Evolutionary conservation across 2,888 invertebrate species (phyloP), one percentile per base, ranked within the genome.

Genomic region (Pachliopta kotzebuea): DNA sequence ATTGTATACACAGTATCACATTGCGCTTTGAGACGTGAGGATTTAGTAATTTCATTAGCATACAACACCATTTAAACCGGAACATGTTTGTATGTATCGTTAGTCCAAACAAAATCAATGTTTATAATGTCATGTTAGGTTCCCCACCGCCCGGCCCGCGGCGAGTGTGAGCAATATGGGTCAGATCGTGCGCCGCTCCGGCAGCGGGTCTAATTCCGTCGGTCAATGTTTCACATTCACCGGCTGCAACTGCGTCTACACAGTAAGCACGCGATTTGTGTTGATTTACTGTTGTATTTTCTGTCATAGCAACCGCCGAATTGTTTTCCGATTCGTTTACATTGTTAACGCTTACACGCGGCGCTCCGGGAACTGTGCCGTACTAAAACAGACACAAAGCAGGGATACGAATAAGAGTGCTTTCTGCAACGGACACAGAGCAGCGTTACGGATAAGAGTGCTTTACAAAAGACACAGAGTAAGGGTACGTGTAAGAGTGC

Each of bases 131-230:
- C 14, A 2, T 37, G 11, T 37, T 14, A 14, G 11, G 11, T 37
- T 37, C 14, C 37, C 14, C 37, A 14, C 1, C 3, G 37, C 37
- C 11, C 0, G 4, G 49, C 9, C 8, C 6, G 49, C 49, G 9
- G 49, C 20, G 20, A 20, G 6, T n/a, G 49, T 49, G 4, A 4
- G 1, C 67, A 68, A 72, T 80, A 74, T 70, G 80, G 76, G 84
- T 84, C 79, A 83, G 77, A 69, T 68, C 65, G 69, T 68, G 61
- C 68, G 70, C 73, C 18, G 64, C 75, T 71, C 75, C 71, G 67
- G 64, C 75, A 77, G 81, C 84, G 85, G 86, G 80, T 87, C 86
- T 88, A 87, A 87, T 85, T 88, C 75, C 69, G 84, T 81, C 83
- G 76, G 78, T 78, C 74, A 72, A 71, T 74, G 75, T 76, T 77